phyloP scores from a whole-genome alignment of 2,113 vertebrate species.

The Malurus alboscapulatus region DNA sequence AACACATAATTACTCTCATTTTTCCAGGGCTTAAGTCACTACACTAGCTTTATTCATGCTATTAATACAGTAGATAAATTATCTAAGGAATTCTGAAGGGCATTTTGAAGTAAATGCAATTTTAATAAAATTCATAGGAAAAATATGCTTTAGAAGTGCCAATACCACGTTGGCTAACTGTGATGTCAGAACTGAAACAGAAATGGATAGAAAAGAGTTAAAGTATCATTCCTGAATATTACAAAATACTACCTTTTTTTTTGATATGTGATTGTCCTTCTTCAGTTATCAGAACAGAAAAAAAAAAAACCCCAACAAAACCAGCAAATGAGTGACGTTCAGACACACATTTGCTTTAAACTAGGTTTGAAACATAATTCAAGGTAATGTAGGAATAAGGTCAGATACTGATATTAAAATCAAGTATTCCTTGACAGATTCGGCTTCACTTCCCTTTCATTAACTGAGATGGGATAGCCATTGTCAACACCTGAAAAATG shows the following conservation, averaged over 20 bases:
- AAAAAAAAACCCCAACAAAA: too few relatives aligned
- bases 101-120: not conserved
- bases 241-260: not conserved
- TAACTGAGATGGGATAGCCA: not conserved
- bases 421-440: not conserved
- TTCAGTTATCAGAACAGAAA: not conserved
- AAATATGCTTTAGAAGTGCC: rapidly evolving
- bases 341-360: not conserved
- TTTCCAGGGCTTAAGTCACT: not conserved
- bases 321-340: not conserved
- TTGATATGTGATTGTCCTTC: not conserved
- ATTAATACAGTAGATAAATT: not conserved
- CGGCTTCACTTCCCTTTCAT: not conserved
- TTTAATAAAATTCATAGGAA: not conserved
- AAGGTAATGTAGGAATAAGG: not conserved
- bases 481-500: not conserved
- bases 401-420: not conserved
- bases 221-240: not conserved
- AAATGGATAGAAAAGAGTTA: not conserved
- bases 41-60: not conserved
- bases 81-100: not conserved
- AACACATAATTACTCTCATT: not conserved
- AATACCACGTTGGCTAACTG: not conserved
- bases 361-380: not conserved
- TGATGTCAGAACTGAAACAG: not conserved